Percentiles rank a stretch among this genome's conserved stretches.
Conservation (phyloP, 2,888 invertebrate species). For the Julus scanicus region DNA sequence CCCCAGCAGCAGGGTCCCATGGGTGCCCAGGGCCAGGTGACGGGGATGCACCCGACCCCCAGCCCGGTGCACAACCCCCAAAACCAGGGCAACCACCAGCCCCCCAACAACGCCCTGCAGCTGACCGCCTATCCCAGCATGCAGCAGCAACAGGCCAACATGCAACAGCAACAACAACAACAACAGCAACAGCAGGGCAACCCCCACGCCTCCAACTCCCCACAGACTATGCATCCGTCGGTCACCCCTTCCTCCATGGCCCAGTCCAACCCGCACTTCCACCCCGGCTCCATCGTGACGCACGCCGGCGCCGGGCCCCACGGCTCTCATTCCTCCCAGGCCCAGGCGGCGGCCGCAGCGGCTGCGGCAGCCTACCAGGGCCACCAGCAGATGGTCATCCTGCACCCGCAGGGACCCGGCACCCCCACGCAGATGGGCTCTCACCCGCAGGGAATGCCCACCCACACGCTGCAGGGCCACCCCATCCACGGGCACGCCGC, state of each 20-base stretch:
- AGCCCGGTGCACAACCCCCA: slow-evolving; percentile 56
- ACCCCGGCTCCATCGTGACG: slow-evolving; percentile 54
- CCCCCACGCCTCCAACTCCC: slow-evolving; percentile 56
- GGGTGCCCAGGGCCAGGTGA: slow-evolving; percentile 54
- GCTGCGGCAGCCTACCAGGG: slow-evolving; percentile 46
- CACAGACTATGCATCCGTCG: slow-evolving; percentile 57
- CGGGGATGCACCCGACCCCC: slow-evolving; percentile 56
- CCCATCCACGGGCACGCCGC: slow-evolving; percentile 54
- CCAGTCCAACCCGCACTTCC: slow-evolving; percentile 52
- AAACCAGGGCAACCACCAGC: slow-evolving; percentile 50
- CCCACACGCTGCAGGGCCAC: slow-evolving; percentile 57
- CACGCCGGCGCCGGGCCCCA: slow-evolving; percentile 38
- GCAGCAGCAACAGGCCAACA: slow-evolving; percentile 5
- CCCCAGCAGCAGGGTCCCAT: slow-evolving; percentile 48
- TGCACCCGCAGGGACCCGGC: slow-evolving; percentile 54
- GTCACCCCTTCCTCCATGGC: slow-evolving; percentile 34
- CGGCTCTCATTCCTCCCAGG: background rate
- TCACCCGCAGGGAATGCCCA: slow-evolving; percentile 56
- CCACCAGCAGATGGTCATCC: slow-evolving; percentile 52
- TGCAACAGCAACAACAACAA: slow-evolving; percentile 53
- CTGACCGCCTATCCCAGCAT: slow-evolving; percentile 20
- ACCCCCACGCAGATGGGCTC: slow-evolving; percentile 44
- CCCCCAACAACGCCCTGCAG: slow-evolving; percentile 47
- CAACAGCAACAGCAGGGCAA: background rate
- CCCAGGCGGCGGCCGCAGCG: background rate